These are phyloP conservation scores for Lontra canadensis DNA, from an alignment of 2,113 vertebrate genomes.

Conservation along the genomic window DNA sequence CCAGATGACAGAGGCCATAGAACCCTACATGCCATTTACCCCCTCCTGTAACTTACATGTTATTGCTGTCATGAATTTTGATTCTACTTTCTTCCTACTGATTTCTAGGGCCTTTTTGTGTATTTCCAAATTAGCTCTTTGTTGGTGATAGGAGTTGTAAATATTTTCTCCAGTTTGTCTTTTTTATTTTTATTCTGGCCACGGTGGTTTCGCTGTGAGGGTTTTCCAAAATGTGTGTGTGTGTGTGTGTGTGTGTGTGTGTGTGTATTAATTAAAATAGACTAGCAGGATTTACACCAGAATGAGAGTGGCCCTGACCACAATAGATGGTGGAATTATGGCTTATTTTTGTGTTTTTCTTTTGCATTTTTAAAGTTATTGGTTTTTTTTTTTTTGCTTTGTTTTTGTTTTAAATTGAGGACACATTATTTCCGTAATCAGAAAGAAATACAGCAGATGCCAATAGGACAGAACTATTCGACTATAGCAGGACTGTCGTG, in stretches of 20 bases:
- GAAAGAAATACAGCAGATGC: background rate
- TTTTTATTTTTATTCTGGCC: background rate
- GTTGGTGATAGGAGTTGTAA: background rate
- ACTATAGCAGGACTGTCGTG: background rate
- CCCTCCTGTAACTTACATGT: rapidly evolving
- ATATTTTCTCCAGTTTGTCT: background rate
- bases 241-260: no score
- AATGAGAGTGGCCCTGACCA: background rate
- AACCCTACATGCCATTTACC: rapidly evolving
- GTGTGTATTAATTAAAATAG: background rate
- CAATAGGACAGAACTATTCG: background rate
- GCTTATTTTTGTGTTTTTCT: background rate
- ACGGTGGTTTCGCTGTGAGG: background rate
- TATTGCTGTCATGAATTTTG: background rate
- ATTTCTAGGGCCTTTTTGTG: background rate
- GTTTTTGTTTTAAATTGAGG: background rate
- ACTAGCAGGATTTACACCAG: background rate
- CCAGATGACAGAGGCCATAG: background rate
- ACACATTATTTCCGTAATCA: background rate
- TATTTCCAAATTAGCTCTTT: background rate
- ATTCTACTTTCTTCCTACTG: background rate
- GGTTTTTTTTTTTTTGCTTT: background rate
- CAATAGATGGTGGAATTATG: background rate
- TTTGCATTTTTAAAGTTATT: background rate
- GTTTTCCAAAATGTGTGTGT: background rate